Conservation (phyloP, 2,888 invertebrate species). For the Tipula helvola region DNA sequence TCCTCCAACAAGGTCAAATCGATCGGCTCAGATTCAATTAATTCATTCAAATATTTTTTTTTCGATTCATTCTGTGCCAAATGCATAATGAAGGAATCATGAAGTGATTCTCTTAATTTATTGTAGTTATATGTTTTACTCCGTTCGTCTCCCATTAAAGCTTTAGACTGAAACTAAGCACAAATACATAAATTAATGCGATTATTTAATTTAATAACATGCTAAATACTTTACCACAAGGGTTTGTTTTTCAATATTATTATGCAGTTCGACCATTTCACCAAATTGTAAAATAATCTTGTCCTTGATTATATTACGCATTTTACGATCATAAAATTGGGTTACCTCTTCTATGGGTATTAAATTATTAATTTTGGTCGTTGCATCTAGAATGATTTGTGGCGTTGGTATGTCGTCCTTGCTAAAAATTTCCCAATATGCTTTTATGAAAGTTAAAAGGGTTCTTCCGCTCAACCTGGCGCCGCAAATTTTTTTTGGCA, state of each 20-base stretch:
- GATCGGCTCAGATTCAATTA: neutral
- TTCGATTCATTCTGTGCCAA: conserved; percentile 6
- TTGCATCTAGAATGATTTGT: conserved; percentile 12
- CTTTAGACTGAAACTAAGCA: neutral
- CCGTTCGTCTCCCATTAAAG: neutral
- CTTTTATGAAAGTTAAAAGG: neutral
- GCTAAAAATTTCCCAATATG: conserved; percentile 12
- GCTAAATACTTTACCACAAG: neutral
- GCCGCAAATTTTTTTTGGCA: conserved; percentile 11
- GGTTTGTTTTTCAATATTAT: neutral
- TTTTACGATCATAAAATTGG: neutral
- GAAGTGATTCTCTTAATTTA: neutral
- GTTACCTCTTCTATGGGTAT: conserved; percentile 12
- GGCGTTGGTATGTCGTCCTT: conserved; percentile 12
- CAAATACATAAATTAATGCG: neutral
- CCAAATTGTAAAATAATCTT: neutral
- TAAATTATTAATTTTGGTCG: conserved; percentile 12
- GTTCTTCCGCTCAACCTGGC: conserved; percentile 6
- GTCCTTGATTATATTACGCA: neutral
- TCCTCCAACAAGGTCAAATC: neutral
- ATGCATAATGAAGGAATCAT: neutral
- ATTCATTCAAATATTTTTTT: neutral
- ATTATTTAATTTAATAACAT: neutral
- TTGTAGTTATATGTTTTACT: neutral
- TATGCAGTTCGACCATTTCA: neutral